Conservation (phyloP, 2,113 vertebrate genomes). For the Pluvianellus socialis region DNA sequence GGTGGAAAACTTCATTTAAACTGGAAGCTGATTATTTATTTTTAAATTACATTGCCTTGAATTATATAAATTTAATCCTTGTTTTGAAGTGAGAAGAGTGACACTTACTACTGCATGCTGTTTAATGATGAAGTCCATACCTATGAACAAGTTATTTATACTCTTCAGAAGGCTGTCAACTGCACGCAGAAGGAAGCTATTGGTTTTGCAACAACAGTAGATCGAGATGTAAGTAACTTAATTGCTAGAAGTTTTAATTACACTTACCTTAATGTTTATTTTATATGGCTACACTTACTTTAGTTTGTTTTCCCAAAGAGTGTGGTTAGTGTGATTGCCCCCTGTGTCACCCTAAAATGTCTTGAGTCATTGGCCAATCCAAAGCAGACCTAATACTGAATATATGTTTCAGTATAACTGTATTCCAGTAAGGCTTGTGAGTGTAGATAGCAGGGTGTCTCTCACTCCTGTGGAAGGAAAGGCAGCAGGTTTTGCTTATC, state of each 20-base stretch:
- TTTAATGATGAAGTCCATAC: conserved; percentile 99
- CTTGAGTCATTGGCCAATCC: background rate
- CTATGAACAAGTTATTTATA: conserved; percentile 98
- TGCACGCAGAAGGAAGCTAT: conserved; percentile 97
- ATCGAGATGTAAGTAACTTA: conserved; percentile 89
- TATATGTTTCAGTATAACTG: background rate
- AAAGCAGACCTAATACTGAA: background rate
- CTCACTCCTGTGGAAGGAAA: background rate
- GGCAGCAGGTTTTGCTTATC: background rate
- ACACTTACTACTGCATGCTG: conserved; percentile 96
- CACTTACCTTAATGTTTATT: background rate
- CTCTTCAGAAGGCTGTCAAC: conserved; percentile 95
- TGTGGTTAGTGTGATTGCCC: background rate
- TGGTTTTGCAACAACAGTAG: conserved; percentile 95
- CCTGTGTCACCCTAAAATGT: background rate
- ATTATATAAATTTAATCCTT: background rate
- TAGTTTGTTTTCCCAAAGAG: background rate
- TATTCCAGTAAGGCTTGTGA: background rate
- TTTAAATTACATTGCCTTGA: background rate
- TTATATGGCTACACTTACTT: background rate
- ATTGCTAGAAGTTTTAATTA: background rate
- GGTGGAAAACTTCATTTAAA: background rate
- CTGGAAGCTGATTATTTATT: background rate
- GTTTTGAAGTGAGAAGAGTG: conserved; percentile 81
- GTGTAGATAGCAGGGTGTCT: background rate